Conservation (phyloP, 2,113 vertebrate species). For the Albula glossodonta region DNA sequence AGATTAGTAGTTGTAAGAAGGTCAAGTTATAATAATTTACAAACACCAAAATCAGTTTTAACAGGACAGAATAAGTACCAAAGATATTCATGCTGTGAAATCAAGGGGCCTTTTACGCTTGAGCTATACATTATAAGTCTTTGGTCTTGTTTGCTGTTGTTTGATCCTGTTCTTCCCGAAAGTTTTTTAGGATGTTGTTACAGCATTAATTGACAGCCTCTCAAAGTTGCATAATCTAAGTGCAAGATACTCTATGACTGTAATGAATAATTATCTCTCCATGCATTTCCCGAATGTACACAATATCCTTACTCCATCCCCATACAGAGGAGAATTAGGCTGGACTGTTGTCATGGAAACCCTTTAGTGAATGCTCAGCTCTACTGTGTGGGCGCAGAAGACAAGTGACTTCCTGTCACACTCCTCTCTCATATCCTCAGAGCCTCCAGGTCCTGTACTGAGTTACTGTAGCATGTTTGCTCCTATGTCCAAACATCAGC, state of each 20-base stretch:
- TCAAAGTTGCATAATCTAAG: neutral
- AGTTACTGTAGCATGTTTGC: neutral
- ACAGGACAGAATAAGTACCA: neutral
- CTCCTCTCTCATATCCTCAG: neutral
- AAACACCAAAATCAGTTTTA: neutral
- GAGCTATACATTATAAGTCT: neutral
- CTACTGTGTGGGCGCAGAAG: slow-evolving; percentile 33
- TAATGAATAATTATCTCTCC: slow-evolving; percentile 7
- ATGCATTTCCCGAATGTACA: slow-evolving; percentile 27
- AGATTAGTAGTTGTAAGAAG: neutral
- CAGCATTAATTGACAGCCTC: neutral
- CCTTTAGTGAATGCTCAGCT: neutral
- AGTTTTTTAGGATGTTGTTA: neutral
- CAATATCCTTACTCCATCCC: slow-evolving; percentile 13
- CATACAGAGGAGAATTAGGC: neutral
- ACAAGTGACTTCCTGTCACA: slow-evolving; percentile 32
- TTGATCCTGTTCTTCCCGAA: neutral
- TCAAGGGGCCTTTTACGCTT: neutral
- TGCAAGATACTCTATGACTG: neutral
- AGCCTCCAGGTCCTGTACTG: neutral
- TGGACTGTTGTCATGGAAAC: slow-evolving; percentile 22
- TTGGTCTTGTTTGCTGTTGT: neutral
- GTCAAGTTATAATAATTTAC: too few relatives aligned
- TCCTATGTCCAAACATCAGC: neutral
- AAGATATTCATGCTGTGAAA: neutral